A percentile compares a stretch with the other conserved stretches of the same genome.
phyloP scores from a whole-genome alignment of 2,888 invertebrate species.

The Willowsia nigromaculata region DNA sequence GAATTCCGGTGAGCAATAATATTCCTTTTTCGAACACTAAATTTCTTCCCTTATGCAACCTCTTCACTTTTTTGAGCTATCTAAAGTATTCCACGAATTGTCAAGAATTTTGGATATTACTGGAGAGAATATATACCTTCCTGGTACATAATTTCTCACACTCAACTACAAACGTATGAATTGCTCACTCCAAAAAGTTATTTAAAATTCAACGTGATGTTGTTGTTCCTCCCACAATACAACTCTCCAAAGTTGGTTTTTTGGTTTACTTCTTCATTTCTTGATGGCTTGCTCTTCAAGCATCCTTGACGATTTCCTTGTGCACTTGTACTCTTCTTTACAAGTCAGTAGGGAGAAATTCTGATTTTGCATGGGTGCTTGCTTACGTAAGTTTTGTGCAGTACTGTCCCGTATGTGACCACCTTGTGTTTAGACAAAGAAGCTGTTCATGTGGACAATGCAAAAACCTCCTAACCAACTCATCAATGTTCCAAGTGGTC shows the following conservation, averaged over 20 bases:
- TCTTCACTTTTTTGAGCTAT: neutral
- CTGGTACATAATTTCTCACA: slow-evolving; percentile 26
- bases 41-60: slow-evolving; percentile 16
- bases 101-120: neutral
- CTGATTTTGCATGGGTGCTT: neutral
- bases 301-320: slow-evolving; percentile 58
- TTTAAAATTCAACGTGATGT: slow-evolving; percentile 13
- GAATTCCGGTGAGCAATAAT: neutral
- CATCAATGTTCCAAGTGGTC: neutral
- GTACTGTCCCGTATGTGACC: neutral
- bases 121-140: slow-evolving; percentile 10
- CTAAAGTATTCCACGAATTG: slow-evolving; percentile 26
- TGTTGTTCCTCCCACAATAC: neutral
- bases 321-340: slow-evolving; percentile 4
- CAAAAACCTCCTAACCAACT: neutral
- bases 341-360: slow-evolving; percentile 1
- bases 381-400: neutral
- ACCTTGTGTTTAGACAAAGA: neutral
- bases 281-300: slow-evolving; percentile 17
- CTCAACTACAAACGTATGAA: neutral
- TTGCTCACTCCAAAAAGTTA: neutral
- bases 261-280: neutral
- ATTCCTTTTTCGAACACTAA: neutral
- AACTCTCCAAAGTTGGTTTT: neutral
- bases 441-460: neutral